Evolutionary conservation across 2,888 invertebrate species (phyloP).

Genomic region (Drosophila rubida): DNA sequence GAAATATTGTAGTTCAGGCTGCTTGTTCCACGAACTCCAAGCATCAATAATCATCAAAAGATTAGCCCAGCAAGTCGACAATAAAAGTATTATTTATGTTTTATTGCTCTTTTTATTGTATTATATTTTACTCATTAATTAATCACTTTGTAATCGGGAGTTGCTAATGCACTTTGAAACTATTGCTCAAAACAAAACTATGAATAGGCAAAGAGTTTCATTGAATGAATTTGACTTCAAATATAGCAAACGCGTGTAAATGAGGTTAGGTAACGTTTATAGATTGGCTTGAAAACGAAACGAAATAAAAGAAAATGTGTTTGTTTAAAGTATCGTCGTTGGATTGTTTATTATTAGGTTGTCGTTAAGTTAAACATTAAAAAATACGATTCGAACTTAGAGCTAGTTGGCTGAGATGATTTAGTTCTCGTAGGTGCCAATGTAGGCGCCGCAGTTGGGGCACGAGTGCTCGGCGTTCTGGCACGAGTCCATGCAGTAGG

Average conservation of each 20-base stretch:
- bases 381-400: conserved; percentile 26
- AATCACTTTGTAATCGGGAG: no score
- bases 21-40: neutral
- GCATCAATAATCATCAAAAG: neutral
- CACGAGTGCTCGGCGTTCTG: conserved; percentile 79
- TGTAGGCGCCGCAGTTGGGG: conserved; percentile 72
- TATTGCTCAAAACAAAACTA: no score
- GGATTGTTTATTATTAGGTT: conserved; percentile 16
- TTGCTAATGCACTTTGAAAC: no score
- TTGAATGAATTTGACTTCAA: no score
- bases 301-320: neutral
- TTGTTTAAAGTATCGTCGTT: neutral
- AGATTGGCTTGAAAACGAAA: neutral
- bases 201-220: no score
- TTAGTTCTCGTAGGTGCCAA: conserved; percentile 68
- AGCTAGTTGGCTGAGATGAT: neutral
- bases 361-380: neutral
- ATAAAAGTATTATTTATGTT: neutral
- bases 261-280: no score
- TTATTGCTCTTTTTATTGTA: neutral
- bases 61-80: neutral
- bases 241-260: no score
- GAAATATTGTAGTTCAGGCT: neutral
- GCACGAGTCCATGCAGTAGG: conserved; percentile 76
- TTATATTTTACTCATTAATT: no score